Base-by-base conservation (phyloP, 1,140 invertebrate species). In the Aphaenogaster floridana region DNA sequence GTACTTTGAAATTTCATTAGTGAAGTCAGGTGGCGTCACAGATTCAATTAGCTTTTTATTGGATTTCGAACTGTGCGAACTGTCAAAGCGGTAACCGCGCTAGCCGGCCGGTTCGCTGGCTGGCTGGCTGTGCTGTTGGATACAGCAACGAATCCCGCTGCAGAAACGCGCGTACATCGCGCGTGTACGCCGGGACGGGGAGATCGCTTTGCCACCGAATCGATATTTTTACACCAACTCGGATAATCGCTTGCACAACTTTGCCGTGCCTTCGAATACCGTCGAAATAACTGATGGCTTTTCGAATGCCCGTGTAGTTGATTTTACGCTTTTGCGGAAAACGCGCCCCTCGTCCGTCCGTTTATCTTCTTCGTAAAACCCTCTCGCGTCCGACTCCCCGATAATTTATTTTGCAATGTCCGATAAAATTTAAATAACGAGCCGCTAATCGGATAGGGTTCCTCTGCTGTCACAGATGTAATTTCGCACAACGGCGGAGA, bases 31-130 rank as follows among this genome's bases (percentile, higher is more conserved):
- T 95, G 94, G 94, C 94, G 94, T 95, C 94, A 95, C 95, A 94
- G 94, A 95, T 95, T 95, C 94, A 95, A 95, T 95, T 95, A 95
- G 92, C 92, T 95, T 95, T 95, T 95, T 95, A 95, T 95, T 95
- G 94, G 94, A 95, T 95, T 94, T 92, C 93, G 93, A 94, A 94
- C 94, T 94, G 94, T 92, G 93, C 93, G 94, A 95, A 95, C 93
- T 95, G 94, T 94, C 94, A 95, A 95, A 95, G 94, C 91, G 93
- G 92, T 92, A 91, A 91, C 90, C 90, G 71, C 88, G 85, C 80
- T 80, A 54, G 66, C 79, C 15, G 77, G 45, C 28, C 34, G 42
- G 39, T 21, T 45, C 39, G 21, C 34, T 57, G 50, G 28, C 74
- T 34, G 61, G 78, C n/a, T 68, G 68, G 61, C 88, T 45, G 36